Base-by-base conservation (phyloP, 2,113 vertebrate species). In the Bubo scandiacus region DNA sequence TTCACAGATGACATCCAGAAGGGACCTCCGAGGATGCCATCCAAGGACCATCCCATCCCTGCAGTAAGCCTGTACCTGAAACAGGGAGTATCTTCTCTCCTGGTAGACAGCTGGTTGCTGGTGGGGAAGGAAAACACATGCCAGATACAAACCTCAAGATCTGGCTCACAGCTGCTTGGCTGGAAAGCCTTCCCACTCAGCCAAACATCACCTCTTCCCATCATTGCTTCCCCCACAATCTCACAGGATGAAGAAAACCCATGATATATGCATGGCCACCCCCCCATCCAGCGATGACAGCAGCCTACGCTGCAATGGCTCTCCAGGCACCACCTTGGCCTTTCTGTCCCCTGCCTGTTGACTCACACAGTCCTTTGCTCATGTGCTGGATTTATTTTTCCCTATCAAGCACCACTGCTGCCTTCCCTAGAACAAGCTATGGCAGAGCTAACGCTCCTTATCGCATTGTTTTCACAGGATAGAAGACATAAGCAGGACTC, bases 101-200 rank as follows among this genome's bases (percentile, higher is more conserved):
- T 52, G 29, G 47, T 16, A 85, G 42, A 42, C 27, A 63, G 23
- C 8, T 82, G 38, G 29, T 62, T 79, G 57, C n/a, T 55, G 20
- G 22, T 58, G 32, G 23, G 47, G 58, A 79, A 86, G 10, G 59
- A 88, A 94, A 93, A 85, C 6, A 19, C n/a, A 72, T n/a, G 57
- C 78, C 85, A 97, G 90, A 80, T 21, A 57, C 32, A 88, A 96
- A 91, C 38, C 63, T 57, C 51, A 67, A 90, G 38, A 3, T 89
- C 70, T 88, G 75, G 49, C 57, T 95, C 58, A 25, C 38, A 94
- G 72, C 22, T 86, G 63, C n/a, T 80, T 88, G 58, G 18, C 36
- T 82, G 43, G n/a, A 20, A 93, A 81, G 20, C 23, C 55, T 77
- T 90, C 40, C 34, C 30, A 62, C 32, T 49, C 22, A 2, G 63